These are phyloP conservation scores for Kryptolebias ocellatus DNA, from an alignment of 2,797 vertebrate species.

Conservation along the genomic window DNA sequence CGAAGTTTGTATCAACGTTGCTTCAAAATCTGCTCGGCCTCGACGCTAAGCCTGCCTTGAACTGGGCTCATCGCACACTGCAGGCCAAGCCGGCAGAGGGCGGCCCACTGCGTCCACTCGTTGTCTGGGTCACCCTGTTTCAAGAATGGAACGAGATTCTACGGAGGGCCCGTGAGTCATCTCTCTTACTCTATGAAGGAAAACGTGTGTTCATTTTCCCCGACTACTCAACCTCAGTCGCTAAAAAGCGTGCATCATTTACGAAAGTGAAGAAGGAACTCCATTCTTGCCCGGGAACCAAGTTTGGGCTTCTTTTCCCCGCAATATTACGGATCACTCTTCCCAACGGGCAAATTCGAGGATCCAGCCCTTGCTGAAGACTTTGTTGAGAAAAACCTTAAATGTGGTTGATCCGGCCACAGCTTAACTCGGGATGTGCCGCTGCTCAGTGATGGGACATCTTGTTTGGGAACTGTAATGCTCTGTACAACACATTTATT, in stretches of 20 bases:
- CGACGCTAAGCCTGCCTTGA: background rate
- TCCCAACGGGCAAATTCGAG: background rate
- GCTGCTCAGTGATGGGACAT: too few relatives aligned
- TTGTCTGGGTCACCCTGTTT: background rate
- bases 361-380: background rate
- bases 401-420: too few relatives aligned
- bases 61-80: background rate
- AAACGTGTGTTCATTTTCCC: too few relatives aligned
- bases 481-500: too few relatives aligned
- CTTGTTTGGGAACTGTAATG: too few relatives aligned
- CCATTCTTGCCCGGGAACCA: background rate
- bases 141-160: background rate
- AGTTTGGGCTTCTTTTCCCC: too few relatives aligned
- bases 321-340: too few relatives aligned
- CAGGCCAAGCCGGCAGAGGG: background rate
- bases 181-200: background rate
- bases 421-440: too few relatives aligned
- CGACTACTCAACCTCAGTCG: background rate
- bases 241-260: background rate
- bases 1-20: background rate
- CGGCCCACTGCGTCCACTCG: too few relatives aligned
- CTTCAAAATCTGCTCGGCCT: background rate
- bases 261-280: background rate
- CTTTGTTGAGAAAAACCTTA: too few relatives aligned
- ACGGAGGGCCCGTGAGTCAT: background rate